phyloP scores from a whole-genome alignment of 2,888 invertebrate species.

The Osedax frankpressi region DNA sequence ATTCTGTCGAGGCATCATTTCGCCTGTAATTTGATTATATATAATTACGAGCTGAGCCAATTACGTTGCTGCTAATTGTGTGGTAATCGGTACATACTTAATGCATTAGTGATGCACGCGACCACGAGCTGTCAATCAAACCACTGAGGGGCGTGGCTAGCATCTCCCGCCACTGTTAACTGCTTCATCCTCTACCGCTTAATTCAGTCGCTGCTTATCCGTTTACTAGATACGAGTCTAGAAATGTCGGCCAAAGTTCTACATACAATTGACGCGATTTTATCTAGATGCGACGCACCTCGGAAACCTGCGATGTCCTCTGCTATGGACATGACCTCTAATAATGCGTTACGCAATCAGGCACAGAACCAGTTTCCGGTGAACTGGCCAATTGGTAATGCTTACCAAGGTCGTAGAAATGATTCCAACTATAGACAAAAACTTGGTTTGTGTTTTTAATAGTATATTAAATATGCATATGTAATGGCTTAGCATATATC shows the following conservation, averaged over 20 bases:
- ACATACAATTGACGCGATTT: slow-evolving; percentile 10
- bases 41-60: no score
- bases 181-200: not conserved
- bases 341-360: not conserved
- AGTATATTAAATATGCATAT: no score
- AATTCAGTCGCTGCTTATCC: not conserved
- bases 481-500: no score
- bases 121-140: not conserved
- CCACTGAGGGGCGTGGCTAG: not conserved
- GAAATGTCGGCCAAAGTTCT: slow-evolving; percentile 1
- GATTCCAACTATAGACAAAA: not conserved
- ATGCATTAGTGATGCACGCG: not conserved
- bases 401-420: not conserved
- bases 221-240: not conserved
- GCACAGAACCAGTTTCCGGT: not conserved
- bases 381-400: not conserved
- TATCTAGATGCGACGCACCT: not conserved
- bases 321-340: not conserved
- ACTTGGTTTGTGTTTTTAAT: not conserved
- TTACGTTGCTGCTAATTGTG: no score
- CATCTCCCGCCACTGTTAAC: no score
- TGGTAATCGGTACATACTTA: not conserved
- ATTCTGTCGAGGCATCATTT: no score
- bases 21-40: no score
- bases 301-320: not conserved